Percentiles rank a stretch among this genome's conserved stretches.
Evolutionary conservation across 2,888 invertebrate genomes (phyloP).

Genomic region (Caenorhabditis sp.): DNA sequence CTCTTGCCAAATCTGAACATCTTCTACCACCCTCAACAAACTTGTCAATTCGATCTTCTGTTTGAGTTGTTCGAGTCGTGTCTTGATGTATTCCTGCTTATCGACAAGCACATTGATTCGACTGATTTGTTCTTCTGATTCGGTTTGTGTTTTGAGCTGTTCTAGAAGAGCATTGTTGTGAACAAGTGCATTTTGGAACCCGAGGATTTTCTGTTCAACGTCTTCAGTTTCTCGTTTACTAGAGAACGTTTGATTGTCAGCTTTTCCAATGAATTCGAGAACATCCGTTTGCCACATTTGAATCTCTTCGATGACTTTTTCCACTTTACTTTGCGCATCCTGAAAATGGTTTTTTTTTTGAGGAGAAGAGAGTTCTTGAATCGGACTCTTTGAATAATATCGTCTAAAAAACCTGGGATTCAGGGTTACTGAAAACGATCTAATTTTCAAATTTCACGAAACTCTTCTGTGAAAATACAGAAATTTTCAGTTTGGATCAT

Average conservation of each 20-base stretch:
- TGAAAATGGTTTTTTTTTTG: slow-evolving; percentile 3
- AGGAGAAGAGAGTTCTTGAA: too few relatives aligned
- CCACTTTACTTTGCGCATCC: slow-evolving; percentile 20
- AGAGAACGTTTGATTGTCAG: slow-evolving; percentile 23
- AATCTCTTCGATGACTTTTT: slow-evolving; percentile 53
- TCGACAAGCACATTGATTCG: slow-evolving; percentile 32
- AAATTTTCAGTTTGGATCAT: neutral
- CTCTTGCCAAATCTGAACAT: slow-evolving; percentile 54
- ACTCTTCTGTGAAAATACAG: slow-evolving; percentile 4
- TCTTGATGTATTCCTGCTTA: slow-evolving; percentile 39
- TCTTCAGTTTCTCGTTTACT: slow-evolving; percentile 27
- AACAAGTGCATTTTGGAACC: slow-evolving; percentile 23
- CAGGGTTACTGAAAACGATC: too few relatives aligned
- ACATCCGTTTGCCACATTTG: slow-evolving; percentile 65
- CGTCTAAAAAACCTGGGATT: too few relatives aligned
- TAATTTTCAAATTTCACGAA: too few relatives aligned
- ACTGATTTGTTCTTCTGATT: slow-evolving; percentile 35
- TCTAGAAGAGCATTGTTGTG: slow-evolving; percentile 20
- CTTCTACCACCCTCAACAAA: slow-evolving; percentile 38
- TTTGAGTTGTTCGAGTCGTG: slow-evolving; percentile 27
- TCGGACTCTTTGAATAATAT: neutral
- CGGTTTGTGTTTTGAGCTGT: slow-evolving; percentile 21
- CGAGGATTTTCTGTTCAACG: slow-evolving; percentile 15
- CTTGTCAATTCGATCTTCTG: slow-evolving; percentile 31
- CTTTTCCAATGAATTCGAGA: slow-evolving; percentile 33